phyloP scores from a whole-genome alignment of 2,888 invertebrate species.

The Imbricaverruca yamaguchii region DNA sequence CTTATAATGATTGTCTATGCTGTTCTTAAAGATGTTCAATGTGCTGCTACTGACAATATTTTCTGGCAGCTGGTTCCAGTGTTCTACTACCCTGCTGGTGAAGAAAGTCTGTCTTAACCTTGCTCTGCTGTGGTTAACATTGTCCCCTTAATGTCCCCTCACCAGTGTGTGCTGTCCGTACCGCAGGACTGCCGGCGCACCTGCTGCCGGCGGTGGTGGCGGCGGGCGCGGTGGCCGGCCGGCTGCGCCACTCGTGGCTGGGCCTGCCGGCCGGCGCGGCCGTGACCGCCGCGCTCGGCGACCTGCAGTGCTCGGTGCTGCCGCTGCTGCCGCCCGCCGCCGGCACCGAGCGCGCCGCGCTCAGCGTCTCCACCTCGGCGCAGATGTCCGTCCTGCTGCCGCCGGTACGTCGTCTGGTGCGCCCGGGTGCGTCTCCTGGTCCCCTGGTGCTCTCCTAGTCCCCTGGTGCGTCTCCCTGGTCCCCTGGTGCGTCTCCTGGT shows the following conservation, averaged over 20 bases:
- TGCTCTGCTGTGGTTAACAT: too few species aligned
- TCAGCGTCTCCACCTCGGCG: conserved; percentile 81
- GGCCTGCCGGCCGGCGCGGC: conserved; percentile 65
- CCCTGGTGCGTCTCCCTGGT: too few species aligned
- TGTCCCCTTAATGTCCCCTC: too few species aligned
- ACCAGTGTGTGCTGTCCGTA: too few species aligned
- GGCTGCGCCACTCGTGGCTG: conserved; percentile 58
- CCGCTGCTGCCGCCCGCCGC: conserved; percentile 58
- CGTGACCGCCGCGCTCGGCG: conserved; percentile 50
- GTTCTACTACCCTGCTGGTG: too few species aligned
- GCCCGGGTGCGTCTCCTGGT: background rate
- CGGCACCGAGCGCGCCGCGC: conserved; percentile 50
- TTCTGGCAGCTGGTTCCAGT: too few species aligned
- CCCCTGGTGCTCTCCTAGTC: too few species aligned
- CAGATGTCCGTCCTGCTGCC: conserved; percentile 57
- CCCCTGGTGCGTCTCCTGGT: too few species aligned
- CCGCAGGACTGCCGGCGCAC: conserved; percentile 53
- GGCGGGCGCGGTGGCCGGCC: conserved; percentile 59
- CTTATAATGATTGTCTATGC: too few species aligned
- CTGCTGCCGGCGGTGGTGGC: conserved; percentile 60
- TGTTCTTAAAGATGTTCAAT: too few species aligned
- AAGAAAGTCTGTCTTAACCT: too few species aligned
- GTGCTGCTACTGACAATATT: too few species aligned
- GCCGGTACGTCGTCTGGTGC: conserved; percentile 29
- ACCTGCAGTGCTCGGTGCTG: conserved; percentile 75